These are phyloP conservation scores for Drosophila parabipectinata DNA, from an alignment of 1,140 invertebrate genomes.

Conservation along the genomic window DNA sequence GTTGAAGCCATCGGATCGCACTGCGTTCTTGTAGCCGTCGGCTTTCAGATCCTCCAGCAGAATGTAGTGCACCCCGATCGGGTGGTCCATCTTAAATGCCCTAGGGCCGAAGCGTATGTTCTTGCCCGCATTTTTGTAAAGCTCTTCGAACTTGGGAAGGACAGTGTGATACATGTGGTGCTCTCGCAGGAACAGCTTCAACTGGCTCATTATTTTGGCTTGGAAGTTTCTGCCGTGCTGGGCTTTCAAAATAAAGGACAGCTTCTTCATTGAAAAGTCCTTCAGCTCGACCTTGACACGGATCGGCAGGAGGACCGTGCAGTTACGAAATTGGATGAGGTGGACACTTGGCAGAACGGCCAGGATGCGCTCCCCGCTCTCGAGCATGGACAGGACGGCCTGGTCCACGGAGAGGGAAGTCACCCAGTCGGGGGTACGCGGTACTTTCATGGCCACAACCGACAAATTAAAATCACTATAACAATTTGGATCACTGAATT, in stretches of 20 bases:
- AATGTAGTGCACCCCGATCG: constrained; percentile 45
- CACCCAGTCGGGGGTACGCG: constrained; percentile 37
- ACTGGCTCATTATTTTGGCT: constrained; percentile 38
- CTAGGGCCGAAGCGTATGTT: constrained; percentile 18
- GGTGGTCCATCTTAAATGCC: constrained; percentile 57
- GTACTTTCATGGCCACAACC: constrained; percentile 19
- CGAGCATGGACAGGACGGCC: constrained; percentile 13
- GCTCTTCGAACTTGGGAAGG: constrained; percentile 30
- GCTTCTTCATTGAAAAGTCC: constrained; percentile 14
- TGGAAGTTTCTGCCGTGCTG: constrained; percentile 25
- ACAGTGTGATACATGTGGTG: constrained; percentile 40
- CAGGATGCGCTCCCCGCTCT: constrained; percentile 7
- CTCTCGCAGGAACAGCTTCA: constrained; percentile 57
- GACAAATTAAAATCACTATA: not conserved
- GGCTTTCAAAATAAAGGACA: constrained; percentile 57
- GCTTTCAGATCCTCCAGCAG: constrained; percentile 31
- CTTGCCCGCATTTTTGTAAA: constrained; percentile 36
- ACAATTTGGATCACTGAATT: constrained; percentile 17
- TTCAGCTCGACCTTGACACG: constrained; percentile 20
- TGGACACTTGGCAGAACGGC: constrained; percentile 31
- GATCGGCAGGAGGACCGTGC: constrained; percentile 36
- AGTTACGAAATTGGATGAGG: constrained; percentile 40
- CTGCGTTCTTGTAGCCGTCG: constrained; percentile 83
- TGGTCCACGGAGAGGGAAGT: constrained; percentile 21
- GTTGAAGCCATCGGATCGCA: constrained; percentile 85